Evolutionary conservation across 1,140 invertebrate genomes (phyloP), one percentile per base, ranked within the genome.

Genomic region (Babylonia areolata): DNA sequence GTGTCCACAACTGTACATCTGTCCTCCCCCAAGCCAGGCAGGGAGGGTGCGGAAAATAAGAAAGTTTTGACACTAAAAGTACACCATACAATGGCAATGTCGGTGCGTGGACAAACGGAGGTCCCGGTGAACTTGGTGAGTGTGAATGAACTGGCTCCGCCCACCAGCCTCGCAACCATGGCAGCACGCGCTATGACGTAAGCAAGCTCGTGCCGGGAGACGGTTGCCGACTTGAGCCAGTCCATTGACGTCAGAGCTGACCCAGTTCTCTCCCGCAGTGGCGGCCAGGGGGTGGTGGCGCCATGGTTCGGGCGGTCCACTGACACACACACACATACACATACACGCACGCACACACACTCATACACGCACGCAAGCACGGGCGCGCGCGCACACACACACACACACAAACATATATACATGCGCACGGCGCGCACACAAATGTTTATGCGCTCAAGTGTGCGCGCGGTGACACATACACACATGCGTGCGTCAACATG

Each of bases 131-230:
- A 37, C 71, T 17, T 1, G 33, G 28, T 20, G 64, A 69, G 64
- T 69, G 71, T 73, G 71, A 73, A 73, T 73, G 71, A 73, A 73
- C 71, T 35, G 15, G 31, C 71, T 73, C 71, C 71, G 33, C 71
- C 33, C 71, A 12, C 2, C 31, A 31, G n/a, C 71, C 35, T 73
- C 35, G 31, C 9, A 6, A 37, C 71, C 71, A 73, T 73, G 71
- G 71, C 71, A 73, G 71, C 71, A 73, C 71, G 71, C 71, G 71
- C 71, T 73, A 73, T 73, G 71, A 73, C 71, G 71, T 37, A 33
- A 73, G 35, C 71, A 35, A 23, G 9, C 31, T 9, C 9, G 31
- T 15, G 71, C 31, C 12, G 31, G 31, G 71, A 73, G 71, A 15
- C 71, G 31, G 31, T 9, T 33, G 35, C n/a, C 31, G 35, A 15